Percentiles rank a stretch among this genome's conserved stretches.
phyloP scores from a whole-genome alignment of 2,113 vertebrate genomes.

The Chloropsis hardwickii region DNA sequence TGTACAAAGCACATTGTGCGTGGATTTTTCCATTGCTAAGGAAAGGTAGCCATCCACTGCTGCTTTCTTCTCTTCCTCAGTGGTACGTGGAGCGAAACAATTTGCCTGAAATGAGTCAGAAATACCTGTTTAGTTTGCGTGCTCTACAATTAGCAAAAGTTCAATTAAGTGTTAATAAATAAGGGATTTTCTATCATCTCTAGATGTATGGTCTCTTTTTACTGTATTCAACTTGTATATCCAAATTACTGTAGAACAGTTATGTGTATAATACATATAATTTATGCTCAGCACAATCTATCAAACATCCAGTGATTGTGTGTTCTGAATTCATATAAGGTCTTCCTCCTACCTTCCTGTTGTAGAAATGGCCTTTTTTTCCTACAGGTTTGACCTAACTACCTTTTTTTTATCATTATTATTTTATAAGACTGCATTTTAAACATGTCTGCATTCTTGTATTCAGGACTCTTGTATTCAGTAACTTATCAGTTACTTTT shows the following conservation, averaged over 20 bases:
- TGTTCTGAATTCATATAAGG: not conserved
- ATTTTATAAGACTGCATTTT: not conserved
- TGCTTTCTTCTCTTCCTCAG: not conserved
- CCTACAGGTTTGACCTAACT: not conserved
- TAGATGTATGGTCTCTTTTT: not conserved
- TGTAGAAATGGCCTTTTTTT: not conserved
- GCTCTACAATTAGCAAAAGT: not conserved
- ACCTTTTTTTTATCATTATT: not conserved
- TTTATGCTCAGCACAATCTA: not conserved
- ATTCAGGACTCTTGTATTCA: not conserved
- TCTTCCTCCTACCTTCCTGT: not conserved
- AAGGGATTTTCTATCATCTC: not conserved
- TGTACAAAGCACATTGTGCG: not conserved
- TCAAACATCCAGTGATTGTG: not conserved
- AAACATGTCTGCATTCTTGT: not conserved
- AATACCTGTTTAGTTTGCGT: not conserved
- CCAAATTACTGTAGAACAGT: not conserved
- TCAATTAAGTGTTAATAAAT: not conserved
- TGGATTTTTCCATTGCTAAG: not conserved
- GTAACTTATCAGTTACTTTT: not conserved
- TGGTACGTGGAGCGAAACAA: not conserved
- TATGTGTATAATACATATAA: not conserved
- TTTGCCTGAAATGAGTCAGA: not conserved
- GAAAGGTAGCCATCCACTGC: not conserved
- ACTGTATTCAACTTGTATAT: not conserved